Evolutionary conservation across 2,888 invertebrate species (phyloP).

Genomic region (Pegoplata infirma): DNA sequence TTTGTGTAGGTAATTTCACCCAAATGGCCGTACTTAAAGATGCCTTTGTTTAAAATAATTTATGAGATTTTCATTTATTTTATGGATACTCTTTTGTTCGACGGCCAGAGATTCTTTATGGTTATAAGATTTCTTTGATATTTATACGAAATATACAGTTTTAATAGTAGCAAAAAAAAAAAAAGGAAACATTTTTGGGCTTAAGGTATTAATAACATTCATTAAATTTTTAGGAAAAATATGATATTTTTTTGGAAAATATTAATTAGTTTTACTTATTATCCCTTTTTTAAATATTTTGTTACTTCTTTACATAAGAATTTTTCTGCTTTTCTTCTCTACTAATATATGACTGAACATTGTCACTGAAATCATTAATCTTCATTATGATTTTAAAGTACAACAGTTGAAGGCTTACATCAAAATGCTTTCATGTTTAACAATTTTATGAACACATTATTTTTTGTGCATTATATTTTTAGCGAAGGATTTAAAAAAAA

Average conservation of each 20-base stretch:
- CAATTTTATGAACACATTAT: not conserved
- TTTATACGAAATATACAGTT: no score
- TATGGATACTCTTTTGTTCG: slow-evolving; percentile 30
- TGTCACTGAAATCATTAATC: slow-evolving; percentile 32
- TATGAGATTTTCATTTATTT: slow-evolving; percentile 57
- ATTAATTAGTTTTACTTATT: not conserved
- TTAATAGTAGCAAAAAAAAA: not conserved
- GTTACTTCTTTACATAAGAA: not conserved
- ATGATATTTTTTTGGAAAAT: not conserved
- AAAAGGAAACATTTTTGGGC: slow-evolving; percentile 16
- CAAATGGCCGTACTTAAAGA: slow-evolving; percentile 50
- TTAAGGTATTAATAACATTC: not conserved
- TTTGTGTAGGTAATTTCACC: slow-evolving; percentile 32
- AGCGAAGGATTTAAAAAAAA: no score
- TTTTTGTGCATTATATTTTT: no score
- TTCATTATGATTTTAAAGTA: slow-evolving; percentile 18
- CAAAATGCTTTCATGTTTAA: slow-evolving; percentile 1
- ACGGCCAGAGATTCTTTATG: not conserved
- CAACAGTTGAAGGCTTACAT: not conserved
- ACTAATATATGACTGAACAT: not conserved
- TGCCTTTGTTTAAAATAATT: slow-evolving; percentile 55
- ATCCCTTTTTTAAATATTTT: not conserved
- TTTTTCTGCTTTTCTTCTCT: not conserved
- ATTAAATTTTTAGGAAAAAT: not conserved
- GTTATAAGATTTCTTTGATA: not conserved